A percentile compares a stretch with the other conserved stretches of the same genome.
phyloP scores from a whole-genome alignment of 2,113 vertebrate genomes.

The Forbesichthys papilliferus region DNA sequence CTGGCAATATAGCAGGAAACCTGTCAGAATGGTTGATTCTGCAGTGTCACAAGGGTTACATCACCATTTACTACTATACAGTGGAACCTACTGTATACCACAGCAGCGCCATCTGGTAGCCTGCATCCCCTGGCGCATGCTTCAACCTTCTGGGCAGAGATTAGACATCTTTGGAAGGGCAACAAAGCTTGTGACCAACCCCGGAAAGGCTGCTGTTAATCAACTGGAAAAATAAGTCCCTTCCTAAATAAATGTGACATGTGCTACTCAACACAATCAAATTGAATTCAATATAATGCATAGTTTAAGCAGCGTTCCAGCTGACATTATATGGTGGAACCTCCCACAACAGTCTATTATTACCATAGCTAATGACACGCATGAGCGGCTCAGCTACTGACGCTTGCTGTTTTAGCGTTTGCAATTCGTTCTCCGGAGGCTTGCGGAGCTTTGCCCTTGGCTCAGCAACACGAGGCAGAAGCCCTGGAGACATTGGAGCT shows the following conservation, averaged over 20 bases:
- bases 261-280: constrained; percentile 21
- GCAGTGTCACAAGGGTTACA: not conserved
- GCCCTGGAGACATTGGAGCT: constrained; percentile 26
- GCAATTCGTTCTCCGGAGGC: constrained; percentile 29
- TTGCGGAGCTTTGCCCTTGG: constrained; percentile 40
- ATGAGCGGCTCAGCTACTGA: constrained; percentile 37
- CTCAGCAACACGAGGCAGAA: constrained; percentile 14
- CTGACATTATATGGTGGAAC: constrained; percentile 40
- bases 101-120: constrained; percentile 27
- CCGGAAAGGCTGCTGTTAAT: constrained; percentile 7
- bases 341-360: constrained; percentile 42
- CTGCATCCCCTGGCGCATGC: not conserved
- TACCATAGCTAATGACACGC: constrained; percentile 49
- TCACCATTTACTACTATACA: constrained; percentile 22
- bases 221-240: constrained; percentile 12
- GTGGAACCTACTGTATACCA: constrained; percentile 13
- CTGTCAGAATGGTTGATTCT: not conserved
- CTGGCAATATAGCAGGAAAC: too few relatives aligned
- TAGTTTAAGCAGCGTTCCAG: constrained; percentile 22
- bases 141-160: constrained; percentile 6
- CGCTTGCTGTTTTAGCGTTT: constrained; percentile 22
- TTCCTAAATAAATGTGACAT: constrained; percentile 34
- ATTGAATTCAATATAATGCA: constrained; percentile 12
- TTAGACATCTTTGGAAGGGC: not conserved
- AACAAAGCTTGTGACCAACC: not conserved